Evolutionary conservation across 2,797 vertebrate genomes (phyloP).

Genomic region (Novumbra hubbsi): DNA sequence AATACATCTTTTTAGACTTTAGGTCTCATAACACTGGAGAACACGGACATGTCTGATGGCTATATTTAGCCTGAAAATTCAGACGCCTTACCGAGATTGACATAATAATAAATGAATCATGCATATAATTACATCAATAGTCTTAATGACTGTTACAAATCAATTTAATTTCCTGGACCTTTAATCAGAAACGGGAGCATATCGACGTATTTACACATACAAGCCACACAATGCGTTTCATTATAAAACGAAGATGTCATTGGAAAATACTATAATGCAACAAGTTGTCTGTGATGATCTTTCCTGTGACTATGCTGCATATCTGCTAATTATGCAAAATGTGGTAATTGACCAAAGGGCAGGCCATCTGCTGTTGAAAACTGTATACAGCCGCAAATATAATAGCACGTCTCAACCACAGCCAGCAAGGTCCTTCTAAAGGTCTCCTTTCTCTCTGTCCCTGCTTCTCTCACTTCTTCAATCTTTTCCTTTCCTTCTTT

Average conservation of each 20-base stretch:
- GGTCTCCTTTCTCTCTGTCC: neutral
- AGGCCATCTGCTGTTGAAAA: neutral
- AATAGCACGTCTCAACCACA: neutral
- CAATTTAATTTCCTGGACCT: neutral
- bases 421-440: neutral
- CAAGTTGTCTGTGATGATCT: neutral
- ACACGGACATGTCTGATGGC: neutral
- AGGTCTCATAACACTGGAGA: neutral
- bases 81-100: neutral
- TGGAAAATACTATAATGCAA: neutral
- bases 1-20: neutral
- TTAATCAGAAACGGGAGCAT: neutral
- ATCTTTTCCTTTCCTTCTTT: conserved; percentile 41
- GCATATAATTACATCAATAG: neutral
- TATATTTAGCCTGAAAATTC: neutral
- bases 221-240: neutral
- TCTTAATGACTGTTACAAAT: neutral
- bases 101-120: too few relatives aligned
- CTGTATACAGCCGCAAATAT: neutral
- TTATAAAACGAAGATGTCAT: neutral
- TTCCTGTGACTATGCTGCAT: neutral
- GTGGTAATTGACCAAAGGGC: too few relatives aligned
- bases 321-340: neutral
- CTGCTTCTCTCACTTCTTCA: conserved; percentile 18
- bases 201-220: neutral